These are phyloP conservation scores for Drosophila littoralis DNA, from an alignment of 1,140 invertebrate species.

Conservation along the genomic window DNA sequence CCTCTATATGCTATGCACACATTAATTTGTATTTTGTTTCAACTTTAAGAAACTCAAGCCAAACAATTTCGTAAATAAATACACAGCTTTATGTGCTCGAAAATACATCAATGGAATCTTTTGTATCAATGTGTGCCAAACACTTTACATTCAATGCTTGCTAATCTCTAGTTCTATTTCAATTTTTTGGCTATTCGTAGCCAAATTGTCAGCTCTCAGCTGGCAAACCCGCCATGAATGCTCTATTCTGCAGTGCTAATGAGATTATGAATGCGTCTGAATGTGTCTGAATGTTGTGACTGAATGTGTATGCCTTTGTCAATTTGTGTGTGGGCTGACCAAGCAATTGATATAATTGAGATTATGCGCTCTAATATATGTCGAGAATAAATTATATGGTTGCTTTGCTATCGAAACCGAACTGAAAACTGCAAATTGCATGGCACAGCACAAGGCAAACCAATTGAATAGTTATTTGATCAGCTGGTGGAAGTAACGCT, in stretches of 20 bases:
- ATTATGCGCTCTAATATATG: conserved; percentile 37
- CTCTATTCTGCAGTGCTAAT: conserved; percentile 18
- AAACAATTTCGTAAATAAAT: background rate
- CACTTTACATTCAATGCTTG: background rate
- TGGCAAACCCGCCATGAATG: background rate
- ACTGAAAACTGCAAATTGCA: conserved; percentile 43
- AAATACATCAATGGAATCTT: background rate
- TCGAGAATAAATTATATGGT: conserved; percentile 37
- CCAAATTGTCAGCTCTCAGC: background rate
- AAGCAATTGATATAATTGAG: conserved; percentile 51
- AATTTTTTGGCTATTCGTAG: background rate
- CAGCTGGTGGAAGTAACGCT: too few species aligned
- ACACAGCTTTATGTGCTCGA: background rate
- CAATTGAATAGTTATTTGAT: conserved; percentile 12
- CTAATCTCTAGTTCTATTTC: background rate
- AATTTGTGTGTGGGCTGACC: conserved; percentile 15
- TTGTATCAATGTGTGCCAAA: background rate
- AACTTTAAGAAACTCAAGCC: background rate
- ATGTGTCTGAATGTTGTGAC: conserved; percentile 1
- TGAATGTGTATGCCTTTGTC: background rate
- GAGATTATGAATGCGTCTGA: conserved; percentile 16
- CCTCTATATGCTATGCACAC: too few species aligned
- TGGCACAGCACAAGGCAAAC: conserved; percentile 24
- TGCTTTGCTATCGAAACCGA: conserved; percentile 26
- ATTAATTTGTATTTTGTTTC: too few species aligned